phyloP scores from a whole-genome alignment of 2,888 invertebrate species.

The Leptogaster cylindrica region DNA sequence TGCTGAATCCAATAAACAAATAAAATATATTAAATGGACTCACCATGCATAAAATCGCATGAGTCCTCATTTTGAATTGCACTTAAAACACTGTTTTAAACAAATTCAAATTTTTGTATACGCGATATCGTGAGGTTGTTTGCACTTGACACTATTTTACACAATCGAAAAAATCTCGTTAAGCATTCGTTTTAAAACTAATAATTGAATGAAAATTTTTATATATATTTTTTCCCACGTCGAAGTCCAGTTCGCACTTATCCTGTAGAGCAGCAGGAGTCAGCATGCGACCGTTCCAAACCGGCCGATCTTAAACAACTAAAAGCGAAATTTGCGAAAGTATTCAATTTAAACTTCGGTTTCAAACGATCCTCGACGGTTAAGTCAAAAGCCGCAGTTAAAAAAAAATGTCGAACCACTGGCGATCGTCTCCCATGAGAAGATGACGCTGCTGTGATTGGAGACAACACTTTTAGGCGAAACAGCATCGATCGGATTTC shows the following conservation, averaged over 20 bases:
- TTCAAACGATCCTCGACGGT: constrained; percentile 11
- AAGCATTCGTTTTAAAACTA: no score
- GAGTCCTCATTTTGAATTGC: constrained; percentile 55
- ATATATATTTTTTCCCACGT: no score
- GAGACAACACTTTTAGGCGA: constrained; percentile 14
- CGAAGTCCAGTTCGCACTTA: constrained; percentile 1
- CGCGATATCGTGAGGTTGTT: neutral
- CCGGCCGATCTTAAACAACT: constrained; percentile 62
- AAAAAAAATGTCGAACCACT: constrained; percentile 7
- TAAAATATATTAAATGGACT: constrained; percentile 51
- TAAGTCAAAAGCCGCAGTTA: constrained; percentile 1
- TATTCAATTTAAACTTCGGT: constrained; percentile 60
- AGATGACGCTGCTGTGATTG: neutral
- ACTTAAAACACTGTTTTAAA: constrained; percentile 42
- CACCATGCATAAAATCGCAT: constrained; percentile 62
- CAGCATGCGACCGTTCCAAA: constrained; percentile 58
- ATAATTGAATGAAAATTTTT: no score
- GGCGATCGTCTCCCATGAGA: constrained; percentile 23
- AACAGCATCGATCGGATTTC: neutral
- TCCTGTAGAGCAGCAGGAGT: constrained; percentile 13
- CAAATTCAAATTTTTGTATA: neutral
- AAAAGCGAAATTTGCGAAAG: constrained; percentile 60
- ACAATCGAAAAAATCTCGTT: no score
- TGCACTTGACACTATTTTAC: constrained; percentile 26
- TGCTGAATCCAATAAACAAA: constrained; percentile 46